Evolutionary conservation across 2,888 invertebrate species (phyloP).

Genomic region (Stenchaetothrips biformis): DNA sequence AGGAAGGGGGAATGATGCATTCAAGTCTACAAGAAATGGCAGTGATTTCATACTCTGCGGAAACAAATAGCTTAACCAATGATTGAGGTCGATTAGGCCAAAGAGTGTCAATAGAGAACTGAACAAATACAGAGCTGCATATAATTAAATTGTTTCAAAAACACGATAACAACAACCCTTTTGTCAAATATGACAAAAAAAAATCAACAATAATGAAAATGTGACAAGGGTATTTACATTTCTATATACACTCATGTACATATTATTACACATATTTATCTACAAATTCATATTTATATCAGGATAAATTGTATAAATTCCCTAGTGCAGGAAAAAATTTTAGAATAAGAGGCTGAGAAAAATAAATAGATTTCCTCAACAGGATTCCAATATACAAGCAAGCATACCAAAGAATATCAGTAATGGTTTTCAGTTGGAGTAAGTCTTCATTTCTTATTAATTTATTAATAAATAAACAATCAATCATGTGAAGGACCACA

Average conservation of each 20-base stretch:
- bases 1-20: background rate
- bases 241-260: background rate
- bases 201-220: background rate
- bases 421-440: background rate
- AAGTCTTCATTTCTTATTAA: constrained; percentile 14
- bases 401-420: background rate
- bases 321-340: background rate
- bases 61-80: background rate
- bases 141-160: constrained; percentile 12
- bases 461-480: constrained; percentile 10
- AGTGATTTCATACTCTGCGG: background rate
- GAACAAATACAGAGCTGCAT: background rate
- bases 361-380: constrained; percentile 3
- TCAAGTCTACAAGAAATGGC: constrained; percentile 3
- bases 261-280: background rate
- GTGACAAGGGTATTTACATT: background rate
- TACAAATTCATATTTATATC: background rate
- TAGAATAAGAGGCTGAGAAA: constrained; percentile 13
- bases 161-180: background rate
- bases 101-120: background rate
- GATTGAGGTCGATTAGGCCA: background rate
- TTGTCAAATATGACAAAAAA: background rate
- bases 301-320: background rate
- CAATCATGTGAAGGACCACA: background rate
- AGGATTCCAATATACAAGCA: background rate